Conservation (phyloP, 1,140 invertebrate species). For the Monomorium pharaonis region DNA sequence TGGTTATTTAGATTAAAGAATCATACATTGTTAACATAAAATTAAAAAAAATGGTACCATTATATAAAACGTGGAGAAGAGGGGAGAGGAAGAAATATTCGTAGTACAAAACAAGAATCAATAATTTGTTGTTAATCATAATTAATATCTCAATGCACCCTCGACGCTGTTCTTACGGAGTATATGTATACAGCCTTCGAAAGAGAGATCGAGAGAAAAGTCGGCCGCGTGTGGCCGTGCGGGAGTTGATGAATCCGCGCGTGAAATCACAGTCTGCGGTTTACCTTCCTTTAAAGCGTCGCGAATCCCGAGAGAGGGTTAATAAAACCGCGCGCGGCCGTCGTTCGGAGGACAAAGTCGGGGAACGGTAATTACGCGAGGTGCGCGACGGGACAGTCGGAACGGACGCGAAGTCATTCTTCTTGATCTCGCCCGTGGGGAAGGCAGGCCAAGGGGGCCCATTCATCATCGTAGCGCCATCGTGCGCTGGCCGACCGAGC, state of each 20-base stretch:
- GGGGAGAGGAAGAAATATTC: no score
- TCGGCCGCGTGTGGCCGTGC: neutral
- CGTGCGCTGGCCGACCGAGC: neutral
- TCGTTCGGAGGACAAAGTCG: neutral
- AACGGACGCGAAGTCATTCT: slow-evolving; percentile 46
- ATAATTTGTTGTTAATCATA: no score
- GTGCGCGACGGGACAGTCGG: slow-evolving; percentile 56
- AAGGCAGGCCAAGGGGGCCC: slow-evolving; percentile 27
- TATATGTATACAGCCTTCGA: neutral
- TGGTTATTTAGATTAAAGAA: no score
- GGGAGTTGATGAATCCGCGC: neutral
- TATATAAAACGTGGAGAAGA: no score
- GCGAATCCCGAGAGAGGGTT: neutral
- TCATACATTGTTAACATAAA: no score
- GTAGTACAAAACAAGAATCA: no score
- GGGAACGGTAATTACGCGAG: slow-evolving; percentile 56
- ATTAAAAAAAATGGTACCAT: no score
- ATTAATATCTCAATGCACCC: neutral
- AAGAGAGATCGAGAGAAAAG: neutral
- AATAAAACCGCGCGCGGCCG: slow-evolving; percentile 22
- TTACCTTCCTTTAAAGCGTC: neutral
- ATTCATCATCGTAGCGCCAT: slow-evolving; percentile 66
- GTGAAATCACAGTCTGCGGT: slow-evolving; percentile 5
- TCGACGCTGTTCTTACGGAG: neutral
- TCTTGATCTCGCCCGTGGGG: slow-evolving; percentile 27